Conservation (phyloP, 2,113 vertebrate species). For the Pelodiscus sinensis region DNA sequence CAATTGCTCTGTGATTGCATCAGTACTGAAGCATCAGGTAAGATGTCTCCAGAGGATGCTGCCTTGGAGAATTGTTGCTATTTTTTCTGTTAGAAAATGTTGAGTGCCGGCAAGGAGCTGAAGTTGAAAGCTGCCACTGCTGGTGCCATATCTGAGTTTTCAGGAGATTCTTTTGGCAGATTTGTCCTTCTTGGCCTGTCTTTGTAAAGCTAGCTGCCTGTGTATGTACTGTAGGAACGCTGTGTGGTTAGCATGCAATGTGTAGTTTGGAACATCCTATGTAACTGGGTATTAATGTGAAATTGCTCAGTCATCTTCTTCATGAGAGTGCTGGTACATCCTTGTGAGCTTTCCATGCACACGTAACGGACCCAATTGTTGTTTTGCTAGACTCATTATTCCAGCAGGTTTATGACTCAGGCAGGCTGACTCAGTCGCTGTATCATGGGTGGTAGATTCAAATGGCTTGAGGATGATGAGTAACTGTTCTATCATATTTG, state of each 20-base stretch:
- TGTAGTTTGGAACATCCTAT: not conserved
- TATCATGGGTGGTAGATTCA: not conserved
- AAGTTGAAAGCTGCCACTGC: not conserved
- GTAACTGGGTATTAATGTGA: not conserved
- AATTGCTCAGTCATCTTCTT: accelerated
- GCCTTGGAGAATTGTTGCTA: not conserved
- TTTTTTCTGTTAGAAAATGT: not conserved
- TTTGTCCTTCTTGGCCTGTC: not conserved
- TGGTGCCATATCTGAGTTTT: not conserved
- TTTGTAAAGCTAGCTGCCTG: not conserved
- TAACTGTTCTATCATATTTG: not conserved
- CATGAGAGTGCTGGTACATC: not conserved
- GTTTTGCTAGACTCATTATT: not conserved
- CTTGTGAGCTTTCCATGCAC: accelerated
- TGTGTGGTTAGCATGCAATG: not conserved
- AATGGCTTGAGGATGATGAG: not conserved
- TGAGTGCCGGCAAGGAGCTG: not conserved
- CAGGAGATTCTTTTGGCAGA: not conserved
- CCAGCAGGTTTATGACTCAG: not conserved
- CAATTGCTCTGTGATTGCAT: not conserved
- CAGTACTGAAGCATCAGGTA: not conserved
- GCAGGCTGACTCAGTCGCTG: not conserved
- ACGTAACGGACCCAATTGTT: not conserved
- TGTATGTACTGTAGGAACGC: not conserved
- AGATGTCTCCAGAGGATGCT: not conserved